Base-by-base conservation (phyloP, 2,113 vertebrate genomes). In the Dipodomys ordii region DNA sequence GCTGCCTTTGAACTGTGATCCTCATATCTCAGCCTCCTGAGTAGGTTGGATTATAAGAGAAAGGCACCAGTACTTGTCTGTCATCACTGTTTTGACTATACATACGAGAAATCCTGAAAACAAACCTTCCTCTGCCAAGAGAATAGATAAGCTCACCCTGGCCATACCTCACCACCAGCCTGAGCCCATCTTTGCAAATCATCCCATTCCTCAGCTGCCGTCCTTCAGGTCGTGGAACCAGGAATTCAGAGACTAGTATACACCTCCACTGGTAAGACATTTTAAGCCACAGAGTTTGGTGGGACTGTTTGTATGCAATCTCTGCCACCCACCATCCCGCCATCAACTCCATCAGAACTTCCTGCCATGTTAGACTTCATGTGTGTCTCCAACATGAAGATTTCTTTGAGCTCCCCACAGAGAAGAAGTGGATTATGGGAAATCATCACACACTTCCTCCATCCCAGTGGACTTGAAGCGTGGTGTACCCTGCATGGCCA, bases 91-190 rank as follows among this genome's bases (percentile, higher is more conserved):
- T 65, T 88, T 71, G 77, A 62, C 32, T 12, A 20, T 60, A 68
- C 69, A 2, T 87, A 90, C 82, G n/a, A 30, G 64, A 72, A 28
- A 57, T 78, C 46, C 80, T 67, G 65, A 72, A 95, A 85, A 79
- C 64, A 90, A 77, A 20, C 6, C 60, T 44, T 60, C 23, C 68
- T 90, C 11, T 57, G 69, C 19, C 16, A 49, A 39, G 8, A 57
- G 60, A 81, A 79, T 44, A 44, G 23, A 78, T 10, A 7, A 8
- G 12, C 20, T 85, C 30, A 28, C 10, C 8, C 2, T 12, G 25
- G 64, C 22, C 27, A 35, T 27, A 62, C 8, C 28, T 87, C 71
- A 30, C 25, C 11, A 27, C 32, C 4, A 46, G 8, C 7, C n/a
- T 62, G 19, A 20, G 2, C 32, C 67, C 44, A 19, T 68, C 73